A percentile compares a stretch with the other conserved stretches of the same genome.
Evolutionary conservation across 2,113 vertebrate species (phyloP).

Genomic region (Corythornis cristatus): DNA sequence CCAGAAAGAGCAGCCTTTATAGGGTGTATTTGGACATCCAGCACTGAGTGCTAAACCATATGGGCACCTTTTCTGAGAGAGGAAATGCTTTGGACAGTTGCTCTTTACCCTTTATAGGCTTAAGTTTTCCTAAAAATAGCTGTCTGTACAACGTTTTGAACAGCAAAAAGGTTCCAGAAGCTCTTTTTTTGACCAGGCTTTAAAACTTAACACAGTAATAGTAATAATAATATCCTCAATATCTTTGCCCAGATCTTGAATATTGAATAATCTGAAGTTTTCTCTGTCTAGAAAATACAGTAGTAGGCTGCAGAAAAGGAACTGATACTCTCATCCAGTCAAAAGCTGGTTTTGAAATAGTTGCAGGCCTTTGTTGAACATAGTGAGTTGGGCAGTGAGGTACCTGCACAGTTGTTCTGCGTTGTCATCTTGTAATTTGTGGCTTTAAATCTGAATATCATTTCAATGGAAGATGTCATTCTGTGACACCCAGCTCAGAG

Average conservation of each 20-base stretch:
- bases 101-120: neutral
- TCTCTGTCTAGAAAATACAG: neutral
- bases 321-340: neutral
- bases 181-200: neutral
- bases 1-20: neutral
- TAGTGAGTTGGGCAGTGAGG: fast-evolving
- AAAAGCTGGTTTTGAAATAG: neutral
- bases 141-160: neutral
- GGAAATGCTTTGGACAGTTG: neutral
- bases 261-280: neutral
- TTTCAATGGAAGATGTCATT: neutral
- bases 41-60: neutral
- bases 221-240: neutral
- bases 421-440: neutral
- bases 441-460: neutral
- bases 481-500: neutral
- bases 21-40: neutral
- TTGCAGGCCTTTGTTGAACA: neutral
- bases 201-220: neutral
- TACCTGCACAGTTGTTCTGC: neutral
- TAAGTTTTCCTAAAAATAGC: neutral
- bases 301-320: neutral
- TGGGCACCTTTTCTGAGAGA: neutral
- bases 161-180: neutral
- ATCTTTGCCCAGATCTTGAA: neutral